phyloP scores from a whole-genome alignment of 2,113 vertebrate genomes.

The Mesoclemmys tuberculata region DNA sequence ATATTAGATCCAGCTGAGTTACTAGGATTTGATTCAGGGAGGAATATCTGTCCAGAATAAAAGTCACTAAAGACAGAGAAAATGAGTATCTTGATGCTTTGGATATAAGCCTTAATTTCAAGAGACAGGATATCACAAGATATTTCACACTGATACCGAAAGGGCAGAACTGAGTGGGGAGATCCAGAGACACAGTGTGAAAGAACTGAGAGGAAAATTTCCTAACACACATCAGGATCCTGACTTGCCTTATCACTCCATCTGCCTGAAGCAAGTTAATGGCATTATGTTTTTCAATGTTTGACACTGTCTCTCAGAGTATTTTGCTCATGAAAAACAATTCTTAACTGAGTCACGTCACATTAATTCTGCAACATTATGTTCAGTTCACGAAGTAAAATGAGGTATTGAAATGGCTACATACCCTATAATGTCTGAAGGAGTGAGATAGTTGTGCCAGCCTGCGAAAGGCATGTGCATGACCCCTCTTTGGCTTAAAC shows the following conservation, averaged over 20 bases:
- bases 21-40: neutral
- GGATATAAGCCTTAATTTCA: neutral
- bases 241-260: neutral
- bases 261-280: neutral
- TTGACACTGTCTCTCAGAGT: neutral
- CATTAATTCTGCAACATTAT: neutral
- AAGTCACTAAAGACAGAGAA: neutral
- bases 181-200: neutral
- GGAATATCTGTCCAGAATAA: neutral
- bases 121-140: neutral
- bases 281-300: fast-evolving
- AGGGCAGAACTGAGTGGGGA: neutral
- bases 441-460: neutral
- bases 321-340: neutral
- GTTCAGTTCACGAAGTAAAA: neutral
- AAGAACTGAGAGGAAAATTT: neutral
- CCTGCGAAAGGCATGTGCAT: neutral
- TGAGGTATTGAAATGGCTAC: neutral
- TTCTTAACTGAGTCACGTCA: neutral
- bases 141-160: neutral
- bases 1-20: neutral
- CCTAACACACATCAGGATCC: neutral
- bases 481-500: neutral
- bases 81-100: neutral
- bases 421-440: neutral